These are phyloP conservation scores for Eulithis prunata DNA, from an alignment of 2,888 invertebrate species.

Conservation along the genomic window DNA sequence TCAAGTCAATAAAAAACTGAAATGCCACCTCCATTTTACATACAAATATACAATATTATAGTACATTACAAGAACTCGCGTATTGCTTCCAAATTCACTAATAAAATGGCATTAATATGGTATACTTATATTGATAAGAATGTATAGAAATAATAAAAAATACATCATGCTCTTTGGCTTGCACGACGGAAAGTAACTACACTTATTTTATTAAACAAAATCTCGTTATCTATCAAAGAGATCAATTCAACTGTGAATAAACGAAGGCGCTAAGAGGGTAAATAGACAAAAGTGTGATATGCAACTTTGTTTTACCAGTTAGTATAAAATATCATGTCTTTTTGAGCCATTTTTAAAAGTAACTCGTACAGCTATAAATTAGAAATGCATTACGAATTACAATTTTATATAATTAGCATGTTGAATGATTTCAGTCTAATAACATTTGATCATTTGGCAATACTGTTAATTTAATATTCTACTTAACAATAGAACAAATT, in stretches of 20 bases:
- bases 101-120: conserved; percentile 82
- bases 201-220: conserved; percentile 63
- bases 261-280: conserved; percentile 47
- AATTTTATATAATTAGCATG: conserved; percentile 58
- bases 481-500: conserved; percentile 67
- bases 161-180: conserved; percentile 84
- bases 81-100: conserved; percentile 77
- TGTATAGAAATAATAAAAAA: conserved; percentile 80
- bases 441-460: conserved; percentile 83
- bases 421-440: conserved; percentile 79
- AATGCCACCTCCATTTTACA: conserved; percentile 73
- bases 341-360: conserved; percentile 61
- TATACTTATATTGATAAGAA: conserved; percentile 76
- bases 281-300: conserved; percentile 67
- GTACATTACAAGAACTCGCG: conserved; percentile 77
- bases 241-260: conserved; percentile 74
- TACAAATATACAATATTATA: conserved; percentile 83
- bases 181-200: conserved; percentile 79
- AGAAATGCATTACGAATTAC: conserved; percentile 51
- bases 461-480: conserved; percentile 72
- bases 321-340: conserved; percentile 52
- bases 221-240: conserved; percentile 74
- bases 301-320: conserved; percentile 64
- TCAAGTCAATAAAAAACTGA: conserved; percentile 78
- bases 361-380: conserved; percentile 39